Evolutionary conservation across 2,797 vertebrate species (phyloP).

Genomic region (Otolemur crassicaudatus): DNA sequence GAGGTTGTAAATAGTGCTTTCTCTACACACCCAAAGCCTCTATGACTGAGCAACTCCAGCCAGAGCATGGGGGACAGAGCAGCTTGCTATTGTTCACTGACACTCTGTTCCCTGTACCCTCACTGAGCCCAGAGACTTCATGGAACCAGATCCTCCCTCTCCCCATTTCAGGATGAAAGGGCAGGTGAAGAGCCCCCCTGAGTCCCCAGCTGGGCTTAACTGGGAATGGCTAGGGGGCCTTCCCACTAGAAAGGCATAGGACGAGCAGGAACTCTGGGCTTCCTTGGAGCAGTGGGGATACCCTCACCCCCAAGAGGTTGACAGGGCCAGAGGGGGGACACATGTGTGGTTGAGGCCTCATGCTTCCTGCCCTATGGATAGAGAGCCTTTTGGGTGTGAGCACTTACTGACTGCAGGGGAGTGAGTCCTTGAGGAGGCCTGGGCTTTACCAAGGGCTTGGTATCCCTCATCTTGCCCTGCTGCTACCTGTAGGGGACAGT

Average conservation of each 20-base stretch:
- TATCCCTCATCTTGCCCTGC: neutral
- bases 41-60: fast-evolving
- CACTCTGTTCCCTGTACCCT: fast-evolving
- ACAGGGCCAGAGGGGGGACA: neutral
- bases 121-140: neutral
- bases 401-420: neutral
- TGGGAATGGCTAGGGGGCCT: neutral
- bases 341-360: neutral
- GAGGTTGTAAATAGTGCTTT: neutral
- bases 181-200: neutral
- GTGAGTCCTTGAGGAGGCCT: neutral
- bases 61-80: too few relatives aligned
- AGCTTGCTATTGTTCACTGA: neutral
- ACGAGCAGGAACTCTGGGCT: neutral
- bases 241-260: neutral
- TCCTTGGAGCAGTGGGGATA: neutral
- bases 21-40: neutral
- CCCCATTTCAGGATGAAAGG: neutral
- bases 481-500: neutral
- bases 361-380: neutral
- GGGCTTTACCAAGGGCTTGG: neutral
- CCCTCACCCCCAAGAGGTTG: too few relatives aligned
- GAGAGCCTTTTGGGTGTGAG: neutral
- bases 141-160: neutral
- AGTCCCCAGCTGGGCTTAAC: neutral